These are phyloP conservation scores for Nymphalis c-album DNA, from an alignment of 2,888 invertebrate species.

Conservation along the genomic window DNA sequence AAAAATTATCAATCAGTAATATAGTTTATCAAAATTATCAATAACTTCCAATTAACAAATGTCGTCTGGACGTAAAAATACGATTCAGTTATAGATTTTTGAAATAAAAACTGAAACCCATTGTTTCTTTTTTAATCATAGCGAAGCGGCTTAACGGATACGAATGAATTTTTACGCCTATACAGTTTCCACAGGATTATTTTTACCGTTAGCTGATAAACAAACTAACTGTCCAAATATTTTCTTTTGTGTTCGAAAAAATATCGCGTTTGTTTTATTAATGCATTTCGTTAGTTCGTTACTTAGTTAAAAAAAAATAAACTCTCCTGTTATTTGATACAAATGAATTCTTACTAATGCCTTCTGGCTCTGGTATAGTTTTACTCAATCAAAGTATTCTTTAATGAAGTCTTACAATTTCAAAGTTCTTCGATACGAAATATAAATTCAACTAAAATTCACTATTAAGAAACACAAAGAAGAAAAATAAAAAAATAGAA, in stretches of 20 bases:
- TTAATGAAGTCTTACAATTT: too few relatives aligned
- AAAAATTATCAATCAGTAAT: too few relatives aligned
- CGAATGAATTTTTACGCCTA: conserved; percentile 33
- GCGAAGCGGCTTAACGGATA: conserved; percentile 34
- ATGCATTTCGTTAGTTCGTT: neutral
- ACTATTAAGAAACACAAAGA: too few relatives aligned
- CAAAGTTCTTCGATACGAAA: too few relatives aligned
- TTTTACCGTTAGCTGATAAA: conserved; percentile 30
- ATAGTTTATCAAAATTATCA: neutral
- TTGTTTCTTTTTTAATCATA: conserved; percentile 36
- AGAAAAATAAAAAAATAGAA: too few relatives aligned
- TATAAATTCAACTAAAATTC: too few relatives aligned
- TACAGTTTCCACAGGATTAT: conserved; percentile 27
- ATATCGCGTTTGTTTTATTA: neutral
- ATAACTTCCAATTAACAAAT: neutral
- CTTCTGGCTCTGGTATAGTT: too few relatives aligned
- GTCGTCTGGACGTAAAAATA: neutral
- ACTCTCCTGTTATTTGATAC: neutral
- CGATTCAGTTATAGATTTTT: conserved; percentile 18
- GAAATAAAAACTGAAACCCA: conserved; percentile 29
- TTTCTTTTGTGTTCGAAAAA: neutral
- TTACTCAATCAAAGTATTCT: too few relatives aligned
- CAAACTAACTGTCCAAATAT: conserved; percentile 21
- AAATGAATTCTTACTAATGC: too few relatives aligned
- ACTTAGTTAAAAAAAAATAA: neutral